Evolutionary conservation across 30 jellyfish, hydroid and myxozoan genomes (phyloP), one percentile per base, ranked within the genome.

Genomic region (Pseudorhiza aurosa): DNA sequence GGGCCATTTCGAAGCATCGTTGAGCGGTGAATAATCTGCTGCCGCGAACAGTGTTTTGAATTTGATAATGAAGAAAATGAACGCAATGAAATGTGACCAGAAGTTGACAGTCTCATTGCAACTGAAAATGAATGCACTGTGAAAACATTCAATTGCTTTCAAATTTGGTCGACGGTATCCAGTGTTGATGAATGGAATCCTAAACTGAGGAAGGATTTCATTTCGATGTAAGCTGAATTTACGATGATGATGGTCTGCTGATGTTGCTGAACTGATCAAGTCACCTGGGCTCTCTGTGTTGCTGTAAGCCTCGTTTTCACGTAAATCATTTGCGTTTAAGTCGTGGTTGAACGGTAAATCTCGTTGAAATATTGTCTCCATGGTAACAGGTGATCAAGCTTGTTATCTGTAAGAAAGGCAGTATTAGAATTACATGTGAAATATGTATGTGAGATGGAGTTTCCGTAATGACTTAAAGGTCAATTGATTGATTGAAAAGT

Each of bases 61-160:
- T 31, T 64, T 57, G 28, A 75, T 43, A 8, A 71, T 55, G 74
- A 93, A 93, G 37, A 51, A 49, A 8, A 88, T 65, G 22, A 82
- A 77, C 8, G 97, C 99, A 8, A 87, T 46, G 81, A 87, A 86
- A 76, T 93, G 99, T 46, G 99, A 93, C 96, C 95, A 78, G 24
- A 87, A 73, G 58, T 93, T 93, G 37, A 93, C 28, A 1, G 95
- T 47, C 67, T 93, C 99, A 79, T 93, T 93, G 58, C 99, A 93
- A 10, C 68, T 33, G 22, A 78, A 83, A 12, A 58, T 47, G 44
- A 87, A 68, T 36, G 97, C 94, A 59, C 97, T 85, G 78, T 87
- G 87, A 22, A 93, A 56, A 60, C 96, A 85, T 45, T 87, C 97
- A 6, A 27, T 49, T 31, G 83, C 96, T 9, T 89, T 65, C 44